Evolutionary conservation across 2,888 invertebrate genomes (phyloP), one percentile per base, ranked within the genome.

Genomic region (Trachelus iudaicus): DNA sequence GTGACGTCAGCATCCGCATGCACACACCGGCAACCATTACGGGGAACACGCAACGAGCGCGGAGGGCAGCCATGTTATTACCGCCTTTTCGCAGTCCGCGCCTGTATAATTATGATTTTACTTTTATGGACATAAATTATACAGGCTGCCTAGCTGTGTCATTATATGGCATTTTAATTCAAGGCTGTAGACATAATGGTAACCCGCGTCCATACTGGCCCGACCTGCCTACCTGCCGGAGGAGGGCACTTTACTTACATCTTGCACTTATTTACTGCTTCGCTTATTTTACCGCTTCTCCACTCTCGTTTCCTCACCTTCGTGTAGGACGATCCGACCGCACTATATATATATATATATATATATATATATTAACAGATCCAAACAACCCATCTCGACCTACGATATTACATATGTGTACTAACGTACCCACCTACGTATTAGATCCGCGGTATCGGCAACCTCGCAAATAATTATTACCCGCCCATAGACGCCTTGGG

Each of bases 101-200:
- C 87, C 90, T 89, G 88, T 90, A 89, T 90, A 90, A 90, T 90
- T 90, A 90, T 90, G 90, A 90, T 90, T 90, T 90, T 90, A 90
- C 89, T 90, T 90, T 90, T 90, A 90, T 90, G 90, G 90, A 89
- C 90, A 90, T 90, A 90, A 90, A 90, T 90, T 90, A 90, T 84
- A 90, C 87, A 88, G 89, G 85, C 87, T 83, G 87, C 83, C 86
- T 87, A 86, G 89, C 90, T 87, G 89, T 90, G 90, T 90, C 90
- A 90, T 90, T 90, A 90, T 90, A 89, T 89, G 89, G 89, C 89
- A 90, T 90, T 90, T 90, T 90, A 90, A 90, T 90, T 90, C 90
- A 89, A 90, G 90, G 90, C 88, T 89, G 88, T 84, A 87, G 89
- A 90, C 90, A 89, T 90, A 90, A 90, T 90, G 89, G 89, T 87